phyloP scores from a whole-genome alignment of 35 echinoderm and acorn worm species.

The Hemicentrotus pulcherrimus region DNA sequence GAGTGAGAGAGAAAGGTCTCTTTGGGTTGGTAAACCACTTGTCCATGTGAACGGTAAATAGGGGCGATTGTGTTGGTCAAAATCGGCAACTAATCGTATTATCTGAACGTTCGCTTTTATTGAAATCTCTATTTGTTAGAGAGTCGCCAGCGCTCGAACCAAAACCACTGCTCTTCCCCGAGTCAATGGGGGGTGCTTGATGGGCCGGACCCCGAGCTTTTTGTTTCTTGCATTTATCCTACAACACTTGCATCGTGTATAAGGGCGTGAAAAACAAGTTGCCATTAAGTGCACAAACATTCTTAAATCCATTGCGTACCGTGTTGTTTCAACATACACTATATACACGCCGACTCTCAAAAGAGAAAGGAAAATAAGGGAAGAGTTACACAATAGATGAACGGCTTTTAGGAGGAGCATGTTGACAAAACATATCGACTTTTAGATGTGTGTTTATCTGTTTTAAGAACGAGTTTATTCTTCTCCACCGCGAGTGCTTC shows the following conservation, averaged over 20 bases:
- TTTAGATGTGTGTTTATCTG: slow-evolving; percentile 40
- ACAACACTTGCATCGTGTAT: slow-evolving; percentile 20
- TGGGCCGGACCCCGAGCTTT: neutral
- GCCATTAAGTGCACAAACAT: slow-evolving; percentile 39
- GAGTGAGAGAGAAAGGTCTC: neutral
- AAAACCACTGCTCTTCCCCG: neutral
- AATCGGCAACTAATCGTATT: slow-evolving; percentile 37
- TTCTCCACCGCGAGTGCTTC: neutral
- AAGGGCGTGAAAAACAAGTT: slow-evolving; percentile 55
- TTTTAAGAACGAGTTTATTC: neutral
- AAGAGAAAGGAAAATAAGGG: neutral
- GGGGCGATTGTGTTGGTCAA: neutral
- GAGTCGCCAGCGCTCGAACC: neutral
- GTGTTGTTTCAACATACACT: neutral
- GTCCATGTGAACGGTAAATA: slow-evolving; percentile 42
- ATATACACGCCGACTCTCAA: neutral
- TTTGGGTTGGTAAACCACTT: neutral
- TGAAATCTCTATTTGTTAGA: slow-evolving; percentile 13
- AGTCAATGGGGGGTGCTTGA: neutral
- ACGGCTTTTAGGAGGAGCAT: neutral
- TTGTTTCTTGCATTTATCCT: slow-evolving; percentile 38
- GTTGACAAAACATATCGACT: slow-evolving; percentile 29
- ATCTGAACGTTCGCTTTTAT: neutral
- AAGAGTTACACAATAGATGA: neutral
- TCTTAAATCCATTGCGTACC: slow-evolving; percentile 15